Evolutionary conservation across 2,113 vertebrate species (phyloP), one percentile per base, ranked within the genome.

Genomic region (Galemys pyrenaicus): DNA sequence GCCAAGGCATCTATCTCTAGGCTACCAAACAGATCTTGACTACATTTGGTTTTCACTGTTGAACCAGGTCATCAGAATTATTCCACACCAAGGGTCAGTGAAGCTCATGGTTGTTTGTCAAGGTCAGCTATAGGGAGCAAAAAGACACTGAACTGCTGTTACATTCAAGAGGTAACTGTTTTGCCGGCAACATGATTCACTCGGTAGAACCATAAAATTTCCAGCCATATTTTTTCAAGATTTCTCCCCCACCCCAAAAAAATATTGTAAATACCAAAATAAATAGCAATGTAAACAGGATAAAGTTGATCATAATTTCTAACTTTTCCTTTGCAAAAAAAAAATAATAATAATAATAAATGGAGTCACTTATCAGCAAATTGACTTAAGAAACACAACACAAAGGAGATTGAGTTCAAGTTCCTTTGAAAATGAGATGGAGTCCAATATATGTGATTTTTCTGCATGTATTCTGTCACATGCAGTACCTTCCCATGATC

Each of bases 201-300:
- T 87, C 81, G 95, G 54, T 62, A 91, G 37, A 77, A 19, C 12
- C 87, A 95, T 93, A 24, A 49, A 28, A 79, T 58, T 97, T 96
- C 79, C 81, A 94, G 75, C 58, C 87, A 91, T 64, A 91, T 86
- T 96, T 86, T 78, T 96, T 78, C 32, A 80, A 92, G 88, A 94
- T 91, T 70, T 97, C 93, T 88, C 95, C 17, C 94, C 68, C 70
- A 70, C 89, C 91, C 89, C 88, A 74, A 37, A 97, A 93, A 89
- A 56, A 81, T 85, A 68, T 68, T 84, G 2, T 64, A 92, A 91
- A 87, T 93, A 54, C 54, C 81, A 92, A 51, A 24, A 92, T 32
- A 92, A 6, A 85, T 64, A 83, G 71, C 9, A 94, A 94, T 90
- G 95, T 54, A 94, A 46, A 60, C 10, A 91, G 1, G 37, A 79